Percentiles rank a stretch among this genome's conserved stretches.
These are phyloP conservation scores for Yponomeuta cagnagella DNA, from an alignment of 2,888 invertebrate genomes.

Conservation along the genomic window DNA sequence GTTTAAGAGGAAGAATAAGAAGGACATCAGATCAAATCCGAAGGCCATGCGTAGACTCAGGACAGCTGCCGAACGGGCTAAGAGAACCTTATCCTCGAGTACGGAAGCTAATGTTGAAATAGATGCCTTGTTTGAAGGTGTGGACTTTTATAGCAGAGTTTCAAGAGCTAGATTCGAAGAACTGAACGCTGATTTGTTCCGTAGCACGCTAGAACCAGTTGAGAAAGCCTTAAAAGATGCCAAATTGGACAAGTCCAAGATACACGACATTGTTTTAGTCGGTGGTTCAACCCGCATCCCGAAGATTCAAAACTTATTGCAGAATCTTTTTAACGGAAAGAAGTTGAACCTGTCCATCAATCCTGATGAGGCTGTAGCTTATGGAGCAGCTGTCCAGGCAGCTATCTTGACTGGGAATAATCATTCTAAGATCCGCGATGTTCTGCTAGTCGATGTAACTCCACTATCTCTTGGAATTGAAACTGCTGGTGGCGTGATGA, in stretches of 20 bases:
- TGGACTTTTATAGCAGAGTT: slow-evolving; percentile 80
- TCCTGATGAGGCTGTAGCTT: slow-evolving; percentile 88
- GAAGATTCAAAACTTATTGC: slow-evolving; percentile 83
- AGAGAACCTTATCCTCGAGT: slow-evolving; percentile 84
- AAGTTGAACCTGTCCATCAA: slow-evolving; percentile 55
- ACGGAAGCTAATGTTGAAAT: slow-evolving; percentile 85
- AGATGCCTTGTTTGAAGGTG: slow-evolving; percentile 83
- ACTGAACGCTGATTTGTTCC: slow-evolving; percentile 82
- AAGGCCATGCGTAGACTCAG: slow-evolving; percentile 80
- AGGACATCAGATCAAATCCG: slow-evolving; percentile 79
- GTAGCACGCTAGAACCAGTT: slow-evolving; percentile 83
- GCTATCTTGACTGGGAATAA: slow-evolving; percentile 83
- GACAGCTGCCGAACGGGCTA: slow-evolving; percentile 85
- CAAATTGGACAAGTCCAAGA: slow-evolving; percentile 82
- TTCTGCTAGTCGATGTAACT: slow-evolving; percentile 74
- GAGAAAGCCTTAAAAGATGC: slow-evolving; percentile 86
- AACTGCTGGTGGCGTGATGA: slow-evolving; percentile 87
- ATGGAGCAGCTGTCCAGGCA: slow-evolving; percentile 84
- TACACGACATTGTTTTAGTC: slow-evolving; percentile 87
- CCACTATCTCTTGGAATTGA: slow-evolving; percentile 84
- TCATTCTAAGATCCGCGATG: slow-evolving; percentile 83
- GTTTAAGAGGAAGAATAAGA: slow-evolving; percentile 82
- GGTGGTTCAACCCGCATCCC: slow-evolving; percentile 89
- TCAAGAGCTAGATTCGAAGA: slow-evolving; percentile 86
- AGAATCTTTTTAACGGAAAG: slow-evolving; percentile 85